Percentiles rank a stretch among this genome's conserved stretches.
Conservation (phyloP, 2,113 vertebrate genomes). For the Istiophorus platypterus region DNA sequence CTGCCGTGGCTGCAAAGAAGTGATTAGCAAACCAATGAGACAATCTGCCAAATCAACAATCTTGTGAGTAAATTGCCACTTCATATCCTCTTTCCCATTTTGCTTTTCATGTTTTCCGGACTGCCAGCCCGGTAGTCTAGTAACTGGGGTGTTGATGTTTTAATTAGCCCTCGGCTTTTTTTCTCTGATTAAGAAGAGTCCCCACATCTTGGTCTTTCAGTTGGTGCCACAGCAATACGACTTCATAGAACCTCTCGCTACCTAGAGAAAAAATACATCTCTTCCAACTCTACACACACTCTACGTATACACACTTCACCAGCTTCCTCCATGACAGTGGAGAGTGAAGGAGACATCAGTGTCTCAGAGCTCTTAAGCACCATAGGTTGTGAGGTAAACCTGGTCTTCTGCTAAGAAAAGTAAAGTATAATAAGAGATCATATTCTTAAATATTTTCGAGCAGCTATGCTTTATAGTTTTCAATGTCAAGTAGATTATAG, state of each 20-base stretch:
- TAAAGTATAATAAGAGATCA: not conserved
- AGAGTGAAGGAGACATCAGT: not conserved
- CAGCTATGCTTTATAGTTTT: not conserved
- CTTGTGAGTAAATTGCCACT: constrained; percentile 51
- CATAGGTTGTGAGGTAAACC: not conserved
- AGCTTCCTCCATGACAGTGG: not conserved
- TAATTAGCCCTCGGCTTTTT: constrained; percentile 34
- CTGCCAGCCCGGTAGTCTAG: not conserved
- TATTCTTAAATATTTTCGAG: not conserved
- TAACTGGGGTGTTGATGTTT: constrained; percentile 36
- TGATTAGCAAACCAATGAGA: constrained; percentile 49
- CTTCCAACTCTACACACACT: not conserved
- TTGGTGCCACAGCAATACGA: not conserved
- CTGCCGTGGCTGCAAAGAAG: constrained; percentile 18
- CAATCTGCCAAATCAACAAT: constrained; percentile 44
- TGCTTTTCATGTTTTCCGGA: constrained; percentile 16
- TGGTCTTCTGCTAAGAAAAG: not conserved
- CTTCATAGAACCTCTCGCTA: not conserved
- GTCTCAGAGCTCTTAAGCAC: not conserved
- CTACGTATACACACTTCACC: not conserved
- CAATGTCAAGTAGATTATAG: not conserved
- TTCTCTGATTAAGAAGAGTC: constrained; percentile 13
- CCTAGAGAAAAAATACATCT: not conserved
- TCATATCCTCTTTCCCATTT: constrained; percentile 34
- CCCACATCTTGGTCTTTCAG: constrained; percentile 7